Evolutionary conservation across 2,888 invertebrate genomes (phyloP).

Genomic region (Furcula furcula): DNA sequence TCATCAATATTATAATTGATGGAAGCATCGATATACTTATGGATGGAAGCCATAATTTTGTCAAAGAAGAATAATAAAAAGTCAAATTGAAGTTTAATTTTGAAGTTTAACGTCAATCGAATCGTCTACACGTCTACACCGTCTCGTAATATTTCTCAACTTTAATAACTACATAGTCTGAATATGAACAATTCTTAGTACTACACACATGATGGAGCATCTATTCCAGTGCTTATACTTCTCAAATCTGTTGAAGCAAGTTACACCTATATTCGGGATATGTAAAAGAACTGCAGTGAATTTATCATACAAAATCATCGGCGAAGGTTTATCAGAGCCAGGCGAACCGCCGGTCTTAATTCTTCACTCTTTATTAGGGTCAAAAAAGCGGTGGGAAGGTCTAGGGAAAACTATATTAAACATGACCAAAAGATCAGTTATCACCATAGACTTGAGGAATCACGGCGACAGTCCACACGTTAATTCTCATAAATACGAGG

Average conservation of each 20-base stretch:
- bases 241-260: slow-evolving; percentile 9
- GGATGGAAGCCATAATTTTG: too few species aligned
- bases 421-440: slow-evolving; percentile 87
- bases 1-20: too few species aligned
- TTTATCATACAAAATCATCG: slow-evolving; percentile 60
- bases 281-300: slow-evolving; percentile 37
- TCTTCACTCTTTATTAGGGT: slow-evolving; percentile 93
- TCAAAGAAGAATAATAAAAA: too few species aligned
- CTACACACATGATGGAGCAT: slow-evolving; percentile 16
- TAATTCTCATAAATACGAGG: slow-evolving; percentile 85
- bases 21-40: too few species aligned
- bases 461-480: slow-evolving; percentile 96
- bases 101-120: too few species aligned
- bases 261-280: slow-evolving; percentile 7
- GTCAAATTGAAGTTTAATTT: too few species aligned
- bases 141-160: too few species aligned
- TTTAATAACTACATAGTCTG: too few species aligned
- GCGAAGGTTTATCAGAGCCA: slow-evolving; percentile 31
- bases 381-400: slow-evolving; percentile 93
- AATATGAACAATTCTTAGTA: too few species aligned
- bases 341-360: slow-evolving; percentile 66
- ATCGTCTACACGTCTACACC: too few species aligned
- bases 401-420: slow-evolving; percentile 87
- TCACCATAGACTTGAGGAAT: slow-evolving; percentile 94
- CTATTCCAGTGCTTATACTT: slow-evolving; percentile 5